Base-by-base conservation (phyloP, 2,113 vertebrate species). In the Hirundichthys speculiger region DNA sequence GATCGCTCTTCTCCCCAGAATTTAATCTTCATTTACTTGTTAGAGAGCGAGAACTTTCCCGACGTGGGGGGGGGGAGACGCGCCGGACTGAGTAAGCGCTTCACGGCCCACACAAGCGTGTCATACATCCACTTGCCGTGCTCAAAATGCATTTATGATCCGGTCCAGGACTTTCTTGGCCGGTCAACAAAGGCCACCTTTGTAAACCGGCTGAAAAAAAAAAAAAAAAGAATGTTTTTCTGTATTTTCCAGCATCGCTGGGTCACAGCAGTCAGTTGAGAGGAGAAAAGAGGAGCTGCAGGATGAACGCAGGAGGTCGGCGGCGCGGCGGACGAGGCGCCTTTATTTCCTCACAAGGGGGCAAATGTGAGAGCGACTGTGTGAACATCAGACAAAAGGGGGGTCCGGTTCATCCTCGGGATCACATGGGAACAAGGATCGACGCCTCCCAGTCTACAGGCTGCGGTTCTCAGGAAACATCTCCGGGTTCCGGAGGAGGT, bases 191-290 rank as follows among this genome's bases (percentile, higher is more conserved):
- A 83, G 64, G 22, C 76, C 10, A 67, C 22, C 82, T 86, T 83
- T 86, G 73, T 88, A 74, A 74, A 83, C 57, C 77, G 62, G 61
- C 52, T 52, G 39, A 84, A 43, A 71, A 76, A 84, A 69, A 73
- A 76, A 72, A 84, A 43, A 71, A 76, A 84, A 69, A 73, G 74
- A 72, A 83, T 80, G 68, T 76, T 82, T n/a, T 80, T 83, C 78
- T 43, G 84, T 71, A 77, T 80, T 86, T 81, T 82, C 73, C 78
- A 83, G 79, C 67, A 48, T 79, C 74, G 4, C 39, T 49, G 72
- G 72, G 74, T 75, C 41, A 65, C 30, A 34, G 30, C 11, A 34
- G 51, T 15, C 67, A 55, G 68, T 52, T 0, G 54, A 22, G 48
- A 63, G 56, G 48, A 74, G 74, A 19, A 64, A 64, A 57, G 76